These are phyloP conservation scores for Megalurothrips usitatus DNA, from an alignment of 2,888 invertebrate genomes.

Conservation along the genomic window DNA sequence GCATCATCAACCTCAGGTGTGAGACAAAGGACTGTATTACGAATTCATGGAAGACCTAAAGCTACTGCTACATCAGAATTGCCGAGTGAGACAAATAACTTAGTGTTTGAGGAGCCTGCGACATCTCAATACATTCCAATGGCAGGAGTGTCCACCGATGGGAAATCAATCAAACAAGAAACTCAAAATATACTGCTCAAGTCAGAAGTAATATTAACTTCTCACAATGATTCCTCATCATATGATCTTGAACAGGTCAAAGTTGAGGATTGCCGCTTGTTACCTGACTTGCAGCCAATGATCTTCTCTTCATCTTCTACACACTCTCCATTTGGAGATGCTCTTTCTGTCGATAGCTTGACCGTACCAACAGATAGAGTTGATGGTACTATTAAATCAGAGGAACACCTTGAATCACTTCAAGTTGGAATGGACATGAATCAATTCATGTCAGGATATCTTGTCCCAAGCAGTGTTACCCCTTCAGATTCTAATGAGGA, in stretches of 20 bases:
- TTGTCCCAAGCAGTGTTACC: slow-evolving; percentile 32
- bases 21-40: background rate
- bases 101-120: background rate
- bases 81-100: background rate
- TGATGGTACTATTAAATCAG: slow-evolving; percentile 3
- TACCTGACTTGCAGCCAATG: background rate
- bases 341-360: background rate
- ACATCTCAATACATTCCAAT: background rate
- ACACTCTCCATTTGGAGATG: background rate
- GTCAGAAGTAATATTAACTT: background rate
- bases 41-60: slow-evolving; percentile 1
- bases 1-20: slow-evolving; percentile 21
- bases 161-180: background rate
- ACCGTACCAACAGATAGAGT: slow-evolving; percentile 5
- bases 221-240: background rate
- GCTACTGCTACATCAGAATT: background rate
- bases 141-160: background rate
- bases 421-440: slow-evolving; percentile 13
- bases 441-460: slow-evolving; percentile 30
- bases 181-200: background rate
- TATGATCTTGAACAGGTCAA: background rate
- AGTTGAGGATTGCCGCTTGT: background rate
- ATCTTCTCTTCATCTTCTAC: background rate
- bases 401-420: background rate
- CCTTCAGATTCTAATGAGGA: slow-evolving; percentile 29